Conservation (phyloP, 2,797 vertebrate genomes). For the Epinephelus coioides region DNA sequence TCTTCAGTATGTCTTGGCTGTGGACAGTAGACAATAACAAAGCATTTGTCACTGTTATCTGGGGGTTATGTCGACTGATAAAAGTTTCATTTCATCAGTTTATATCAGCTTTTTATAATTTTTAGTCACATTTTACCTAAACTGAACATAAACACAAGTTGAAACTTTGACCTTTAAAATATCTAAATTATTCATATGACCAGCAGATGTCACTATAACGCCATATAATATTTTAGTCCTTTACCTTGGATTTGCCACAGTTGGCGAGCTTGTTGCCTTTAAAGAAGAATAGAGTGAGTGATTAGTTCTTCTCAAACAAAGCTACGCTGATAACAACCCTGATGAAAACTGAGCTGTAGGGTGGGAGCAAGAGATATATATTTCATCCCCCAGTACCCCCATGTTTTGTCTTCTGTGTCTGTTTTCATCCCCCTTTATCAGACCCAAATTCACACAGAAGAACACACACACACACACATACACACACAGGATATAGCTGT, state of each 20-base stretch:
- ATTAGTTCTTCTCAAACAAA: conserved; percentile 18
- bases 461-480: conserved; percentile 7
- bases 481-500: background rate
- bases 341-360: background rate
- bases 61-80: background rate
- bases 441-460: background rate
- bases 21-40: conserved; percentile 20
- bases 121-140: background rate
- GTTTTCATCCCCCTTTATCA: background rate
- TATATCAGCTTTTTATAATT: background rate
- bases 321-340: background rate
- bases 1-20: conserved; percentile 63
- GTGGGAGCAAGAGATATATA: background rate
- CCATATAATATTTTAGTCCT: background rate
- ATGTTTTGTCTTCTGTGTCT: background rate
- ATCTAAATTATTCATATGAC: conserved; percentile 5
- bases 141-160: background rate
- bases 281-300: conserved; percentile 12
- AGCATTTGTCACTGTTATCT: background rate
- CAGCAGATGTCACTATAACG: conserved; percentile 63
- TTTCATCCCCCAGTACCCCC: background rate
- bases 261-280: conserved; percentile 79
- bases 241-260: conserved; percentile 81
- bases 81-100: background rate
- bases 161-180: background rate